Evolutionary conservation across 1,140 invertebrate genomes (phyloP).

Genomic region (Euschistus heros): DNA sequence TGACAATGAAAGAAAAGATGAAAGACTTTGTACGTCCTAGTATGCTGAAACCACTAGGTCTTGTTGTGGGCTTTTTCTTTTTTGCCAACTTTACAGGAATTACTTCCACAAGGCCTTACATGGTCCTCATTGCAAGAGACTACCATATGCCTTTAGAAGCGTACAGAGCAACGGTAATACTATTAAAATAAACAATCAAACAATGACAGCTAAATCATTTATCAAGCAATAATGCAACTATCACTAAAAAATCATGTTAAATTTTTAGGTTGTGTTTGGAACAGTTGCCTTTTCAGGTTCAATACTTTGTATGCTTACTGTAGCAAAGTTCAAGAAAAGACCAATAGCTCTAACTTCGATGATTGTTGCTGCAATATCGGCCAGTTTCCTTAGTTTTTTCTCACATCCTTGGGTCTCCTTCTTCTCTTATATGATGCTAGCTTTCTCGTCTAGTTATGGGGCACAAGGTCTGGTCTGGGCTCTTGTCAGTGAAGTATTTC

Average conservation of each 20-base stretch:
- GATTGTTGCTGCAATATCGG: slow-evolving; percentile 27
- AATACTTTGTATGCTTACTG: slow-evolving; percentile 26
- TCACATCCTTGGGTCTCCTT: slow-evolving; percentile 23
- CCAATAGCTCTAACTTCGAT: slow-evolving; percentile 32
- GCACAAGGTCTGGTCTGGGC: slow-evolving; percentile 29
- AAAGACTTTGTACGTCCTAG: slow-evolving; percentile 20
- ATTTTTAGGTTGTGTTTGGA: slow-evolving; percentile 27
- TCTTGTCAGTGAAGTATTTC: slow-evolving; percentile 30
- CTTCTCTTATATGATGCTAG: slow-evolving; percentile 23
- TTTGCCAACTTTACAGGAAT: slow-evolving; percentile 41
- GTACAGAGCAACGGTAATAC: slow-evolving; percentile 37
- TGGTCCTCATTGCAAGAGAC: slow-evolving; percentile 41
- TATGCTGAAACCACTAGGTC: slow-evolving; percentile 31
- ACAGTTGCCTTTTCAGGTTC: slow-evolving; percentile 23
- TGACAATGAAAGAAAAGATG: slow-evolving; percentile 7
- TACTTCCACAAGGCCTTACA: slow-evolving; percentile 47
- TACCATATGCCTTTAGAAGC: slow-evolving; percentile 39
- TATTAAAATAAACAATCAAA: too few relatives aligned
- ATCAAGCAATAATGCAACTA: too few relatives aligned
- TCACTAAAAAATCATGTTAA: too few relatives aligned
- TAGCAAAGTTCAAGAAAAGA: slow-evolving; percentile 33
- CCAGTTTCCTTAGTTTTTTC: slow-evolving; percentile 17
- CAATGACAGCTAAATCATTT: neutral
- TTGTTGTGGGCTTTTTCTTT: slow-evolving; percentile 41
- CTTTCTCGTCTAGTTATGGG: slow-evolving; percentile 26